Base-by-base conservation (phyloP, 1,140 invertebrate genomes). In the Halyomorpha halys region DNA sequence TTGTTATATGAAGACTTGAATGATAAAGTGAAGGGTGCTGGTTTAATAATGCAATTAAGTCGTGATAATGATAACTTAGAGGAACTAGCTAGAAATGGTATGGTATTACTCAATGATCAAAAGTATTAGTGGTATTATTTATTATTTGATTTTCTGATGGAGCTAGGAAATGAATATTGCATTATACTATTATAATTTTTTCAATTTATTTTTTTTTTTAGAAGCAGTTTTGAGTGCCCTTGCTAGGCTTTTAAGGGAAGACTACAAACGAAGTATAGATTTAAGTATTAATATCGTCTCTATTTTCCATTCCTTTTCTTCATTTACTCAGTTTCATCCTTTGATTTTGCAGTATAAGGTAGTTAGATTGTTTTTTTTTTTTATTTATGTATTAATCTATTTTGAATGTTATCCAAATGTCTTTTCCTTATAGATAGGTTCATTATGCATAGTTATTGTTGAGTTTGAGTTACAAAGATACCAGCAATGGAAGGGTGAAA, bases 291-390 rank as follows among this genome's bases (percentile, higher is more conserved):
- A 97, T 75, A 94, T 99, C 72, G 87, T 97, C 66, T 94, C 94
- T 73, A 91, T 93, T 68, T 99, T 98, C 77, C 94, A 96, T 73
- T 97, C 92, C 74, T 96, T 99, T 75, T 97, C 95, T 14, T 90
- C 89, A n/a, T 98, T 96, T 73, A 86, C 87, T 68, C 86, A 93
- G 72, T 98, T 99, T 78, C 96, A 99, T 75, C 83, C 86, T 44
- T 84, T 97, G 14, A 89, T 99, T 59, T 79, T 89, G 14, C 88
- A 91, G 71, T 91, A 91, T 71, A 94, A 94, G 78, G 87, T 90
- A 71, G 1, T n/a, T 18, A 5, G 4, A 59, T 25, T 34, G n/a
- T 44, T 44, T 11, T 21, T 34, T 21, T 59, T 3, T 21, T 13
- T 59, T 64, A 21, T 11, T 16, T 6, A 59, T 23, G 25, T 30